Conservation (phyloP, 2,797 vertebrate genomes). For the Balearica regulorum region DNA sequence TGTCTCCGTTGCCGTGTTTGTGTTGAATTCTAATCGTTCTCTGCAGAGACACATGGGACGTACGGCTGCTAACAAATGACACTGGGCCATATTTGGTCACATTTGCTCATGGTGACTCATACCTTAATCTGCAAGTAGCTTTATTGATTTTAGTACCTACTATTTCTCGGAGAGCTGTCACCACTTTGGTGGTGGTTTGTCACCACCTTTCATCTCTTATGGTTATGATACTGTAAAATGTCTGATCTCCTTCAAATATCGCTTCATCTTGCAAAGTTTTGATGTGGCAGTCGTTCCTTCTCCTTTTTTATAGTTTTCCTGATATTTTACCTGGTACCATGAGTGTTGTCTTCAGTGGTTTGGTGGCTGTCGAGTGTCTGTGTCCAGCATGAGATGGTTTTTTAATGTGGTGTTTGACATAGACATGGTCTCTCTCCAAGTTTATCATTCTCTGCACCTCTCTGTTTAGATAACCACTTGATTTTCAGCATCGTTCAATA, state of each 20-base stretch:
- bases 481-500: background rate
- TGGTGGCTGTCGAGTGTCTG: background rate
- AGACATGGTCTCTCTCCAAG: background rate
- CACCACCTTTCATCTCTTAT: slow-evolving; percentile 1
- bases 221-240: slow-evolving; percentile 22
- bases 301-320: background rate
- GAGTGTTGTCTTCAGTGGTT: background rate
- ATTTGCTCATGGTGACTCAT: slow-evolving; percentile 40
- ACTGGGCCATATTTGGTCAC: slow-evolving; percentile 23
- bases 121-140: slow-evolving; percentile 56
- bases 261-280: background rate
- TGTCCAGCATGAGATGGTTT: background rate
- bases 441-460: background rate
- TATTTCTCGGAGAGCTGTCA: slow-evolving; percentile 53
- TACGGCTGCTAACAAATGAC: slow-evolving; percentile 9
- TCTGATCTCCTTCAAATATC: background rate
- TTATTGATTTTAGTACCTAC: slow-evolving; percentile 57
- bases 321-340: background rate
- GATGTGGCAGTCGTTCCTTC: background rate
- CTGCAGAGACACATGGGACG: background rate
- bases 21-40: slow-evolving; percentile 3
- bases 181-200: slow-evolving; percentile 35
- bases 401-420: background rate
- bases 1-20: background rate
- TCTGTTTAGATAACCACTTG: background rate